Evolutionary conservation across 1,140 invertebrate species (phyloP).

Genomic region (Pseudomyrmex pallidus): DNA sequence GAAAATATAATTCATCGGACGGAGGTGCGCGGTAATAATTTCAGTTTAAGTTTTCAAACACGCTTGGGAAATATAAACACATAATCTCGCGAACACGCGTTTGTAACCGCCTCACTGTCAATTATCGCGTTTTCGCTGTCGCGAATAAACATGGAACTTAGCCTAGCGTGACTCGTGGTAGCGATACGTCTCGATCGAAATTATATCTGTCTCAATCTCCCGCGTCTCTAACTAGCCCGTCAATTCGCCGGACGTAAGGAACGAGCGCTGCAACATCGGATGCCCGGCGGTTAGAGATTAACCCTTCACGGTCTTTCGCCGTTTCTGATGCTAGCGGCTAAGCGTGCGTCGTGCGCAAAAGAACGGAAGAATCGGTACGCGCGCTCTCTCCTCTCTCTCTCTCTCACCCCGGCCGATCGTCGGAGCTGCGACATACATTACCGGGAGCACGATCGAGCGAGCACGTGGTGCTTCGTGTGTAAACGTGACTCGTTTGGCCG

Average conservation of each 20-base stretch:
- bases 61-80: background rate
- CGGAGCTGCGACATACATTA: constrained; percentile 12
- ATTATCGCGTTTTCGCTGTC: background rate
- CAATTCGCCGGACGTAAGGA: background rate
- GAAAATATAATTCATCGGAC: no score
- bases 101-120: background rate
- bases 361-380: background rate
- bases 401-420: constrained; percentile 15
- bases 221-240: background rate
- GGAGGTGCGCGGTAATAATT: no score
- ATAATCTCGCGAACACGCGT: background rate
- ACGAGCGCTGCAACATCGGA: background rate
- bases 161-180: background rate
- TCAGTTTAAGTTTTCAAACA: background rate
- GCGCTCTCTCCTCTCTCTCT: no score
- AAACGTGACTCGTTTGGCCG: constrained; percentile 66
- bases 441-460: constrained; percentile 57
- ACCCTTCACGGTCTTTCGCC: constrained; percentile 16
- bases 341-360: background rate
- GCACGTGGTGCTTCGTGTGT: constrained; percentile 66
- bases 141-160: background rate
- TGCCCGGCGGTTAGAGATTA: constrained; percentile 23
- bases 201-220: background rate
- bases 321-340: constrained; percentile 23
- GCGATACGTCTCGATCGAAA: constrained; percentile 5